Evolutionary conservation across 2,888 invertebrate genomes (phyloP), one percentile per base, ranked within the genome.

Genomic region (Atherix ibis): DNA sequence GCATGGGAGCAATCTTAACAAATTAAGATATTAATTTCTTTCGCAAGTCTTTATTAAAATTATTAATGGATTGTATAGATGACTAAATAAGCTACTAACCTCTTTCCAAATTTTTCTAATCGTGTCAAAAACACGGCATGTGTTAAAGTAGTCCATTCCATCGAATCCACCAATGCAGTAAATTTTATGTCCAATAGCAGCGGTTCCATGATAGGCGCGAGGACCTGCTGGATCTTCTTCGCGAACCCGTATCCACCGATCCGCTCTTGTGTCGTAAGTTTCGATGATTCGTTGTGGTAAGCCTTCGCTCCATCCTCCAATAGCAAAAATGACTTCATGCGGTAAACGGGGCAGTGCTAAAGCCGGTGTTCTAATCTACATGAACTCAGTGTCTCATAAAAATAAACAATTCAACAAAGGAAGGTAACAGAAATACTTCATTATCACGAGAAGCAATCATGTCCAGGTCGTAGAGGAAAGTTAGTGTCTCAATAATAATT

Each of bases 81-180:
- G n/a, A n/a, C 22, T 22, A 10, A 6, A 18, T 14, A 10, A 16
- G 15, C 9, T 25, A 41, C 42, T 41, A 17, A 67, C 73, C 66
- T 91, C 89, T 31, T 73, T 72, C 92, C 92, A 94, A 18, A 57
- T 62, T 59, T 87, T 89, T 2, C 67, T 71, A 3, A 82, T 77
- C 1, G 88, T 85, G 51, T 91, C 79, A 57, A 89, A 92, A 46
- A 83, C 82, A 6, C 85, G 71, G 46, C 84, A 84, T 5, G 81
- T 82, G 61, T 83, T 85, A 54, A 85, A 87, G 52, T 83, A 84
- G 36, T 58, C 57, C 9, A 54, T 47, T n/a, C 89, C 91, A 50
- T 92, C 85, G 52, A 89, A 92, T 4, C 92, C 92, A 1, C 94
- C 92, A 43, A 92, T 80, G 4, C 88, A 77, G 58, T 81, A 91